Evolutionary conservation across 2,888 invertebrate genomes (phyloP).

Genomic region (Lithophane ornitopus): DNA sequence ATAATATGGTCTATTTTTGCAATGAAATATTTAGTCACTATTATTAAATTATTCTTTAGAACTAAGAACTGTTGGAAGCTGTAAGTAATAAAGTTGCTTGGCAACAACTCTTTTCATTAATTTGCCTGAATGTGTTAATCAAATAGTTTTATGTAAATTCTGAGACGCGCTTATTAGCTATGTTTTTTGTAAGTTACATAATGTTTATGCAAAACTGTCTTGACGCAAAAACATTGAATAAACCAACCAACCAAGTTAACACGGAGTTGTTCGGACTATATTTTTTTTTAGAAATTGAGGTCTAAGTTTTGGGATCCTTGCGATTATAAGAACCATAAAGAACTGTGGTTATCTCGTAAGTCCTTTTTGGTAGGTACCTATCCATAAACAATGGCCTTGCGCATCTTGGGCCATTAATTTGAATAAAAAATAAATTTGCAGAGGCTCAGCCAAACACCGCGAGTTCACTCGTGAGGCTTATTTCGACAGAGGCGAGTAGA

Average conservation of each 20-base stretch:
- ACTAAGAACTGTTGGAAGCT: not conserved
- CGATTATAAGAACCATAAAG: not conserved
- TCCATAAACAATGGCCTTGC: not conserved
- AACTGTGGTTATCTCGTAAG: not conserved
- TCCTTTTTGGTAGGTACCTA: no score
- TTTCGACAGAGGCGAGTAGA: not conserved
- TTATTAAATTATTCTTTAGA: not conserved
- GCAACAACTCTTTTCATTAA: slow-evolving; percentile 1
- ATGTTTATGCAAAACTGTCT: slow-evolving; percentile 14
- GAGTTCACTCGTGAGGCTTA: not conserved
- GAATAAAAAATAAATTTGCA: not conserved
- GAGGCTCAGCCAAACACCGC: not conserved
- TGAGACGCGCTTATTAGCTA: not conserved
- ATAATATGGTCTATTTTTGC: no score
- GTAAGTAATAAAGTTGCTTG: slow-evolving; percentile 8
- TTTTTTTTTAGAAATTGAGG: not conserved
- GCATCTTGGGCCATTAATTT: not conserved
- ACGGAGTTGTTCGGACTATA: not conserved
- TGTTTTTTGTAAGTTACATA: slow-evolving; percentile 5
- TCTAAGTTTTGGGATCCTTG: no score
- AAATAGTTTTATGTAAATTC: slow-evolving; percentile 6
- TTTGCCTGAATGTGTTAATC: not conserved
- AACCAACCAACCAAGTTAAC: slow-evolving; percentile 1
- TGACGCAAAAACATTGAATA: slow-evolving; percentile 20
- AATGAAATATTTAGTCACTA: not conserved